Base-by-base conservation (phyloP, 2,797 vertebrate genomes). In the Saxicola maurus region DNA sequence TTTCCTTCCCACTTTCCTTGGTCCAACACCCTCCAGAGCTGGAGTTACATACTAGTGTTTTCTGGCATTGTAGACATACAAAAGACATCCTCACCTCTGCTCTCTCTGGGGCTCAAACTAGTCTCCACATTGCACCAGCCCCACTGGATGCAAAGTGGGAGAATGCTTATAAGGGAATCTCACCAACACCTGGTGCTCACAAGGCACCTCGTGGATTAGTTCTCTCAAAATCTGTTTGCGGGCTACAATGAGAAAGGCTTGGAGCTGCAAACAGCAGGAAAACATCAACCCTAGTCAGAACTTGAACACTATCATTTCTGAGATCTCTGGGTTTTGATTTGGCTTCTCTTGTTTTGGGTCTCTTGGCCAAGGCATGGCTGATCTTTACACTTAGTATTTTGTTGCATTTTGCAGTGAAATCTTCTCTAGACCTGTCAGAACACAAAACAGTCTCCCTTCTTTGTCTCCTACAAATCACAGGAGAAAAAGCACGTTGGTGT, bases 281-380 rank as follows among this genome's bases (percentile, higher is more conserved):
- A 81, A 27, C 1, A 1, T 31, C 37, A 61, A 0, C 20, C 10
- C 11, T 59, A 71, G 31, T 18, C 24, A 86, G n/a, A 86, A 71
- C 27, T 19, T 20, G 10, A 24, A 24, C 5, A 27, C 1, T 2
- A 15, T 19, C 0, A 5, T 67, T 48, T 27, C 45, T 1, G 1
- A 30, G 18, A 17, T 60, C 13, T 49, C 51, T 57, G 30, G 7
- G 8, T 31, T 74, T 40, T 71, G 33, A 37, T 52, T 64, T 74
- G 27, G 3, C 35, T 84, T 68, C 48, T 84, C 23, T 37, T 38
- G 7, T 55, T 7, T 4, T 65, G n/a, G 21, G 55, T 30, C 48
- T 59, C 55, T 72, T 72, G 15, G 21, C 42, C 55, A 72, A 57
- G 40, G 38, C 0, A 0, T 24, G n/a, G n/a, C 28, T 72, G 59